phyloP scores from a whole-genome alignment of 37 sponge, comb jelly and placozoan species.

The Theonella swinhoei region DNA sequence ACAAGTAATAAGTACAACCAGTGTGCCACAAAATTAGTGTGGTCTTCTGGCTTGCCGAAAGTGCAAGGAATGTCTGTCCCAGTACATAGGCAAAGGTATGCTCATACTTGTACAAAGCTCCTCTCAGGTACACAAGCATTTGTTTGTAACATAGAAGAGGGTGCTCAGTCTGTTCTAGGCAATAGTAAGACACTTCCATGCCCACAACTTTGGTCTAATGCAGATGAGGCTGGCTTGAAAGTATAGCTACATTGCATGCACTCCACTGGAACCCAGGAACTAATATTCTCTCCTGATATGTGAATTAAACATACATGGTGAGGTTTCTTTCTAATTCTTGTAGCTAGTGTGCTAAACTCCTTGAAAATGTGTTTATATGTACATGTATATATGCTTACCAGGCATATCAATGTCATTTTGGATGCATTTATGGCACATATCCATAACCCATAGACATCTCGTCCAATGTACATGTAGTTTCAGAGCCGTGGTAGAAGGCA shows the following conservation, averaged over 20 bases:
- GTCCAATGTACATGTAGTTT: slow-evolving; percentile 15
- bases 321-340: not conserved
- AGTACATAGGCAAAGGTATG: slow-evolving; percentile 7
- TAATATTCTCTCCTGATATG: slow-evolving; percentile 26
- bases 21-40: not conserved
- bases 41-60: not conserved
- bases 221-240: slow-evolving; percentile 15
- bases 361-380: too few relatives aligned
- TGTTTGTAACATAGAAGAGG: not conserved
- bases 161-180: not conserved
- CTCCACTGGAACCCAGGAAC: not conserved
- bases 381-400: not conserved
- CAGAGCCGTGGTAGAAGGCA: slow-evolving; percentile 14
- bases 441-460: slow-evolving; percentile 5
- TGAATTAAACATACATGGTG: slow-evolving; percentile 24
- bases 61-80: slow-evolving; percentile 10
- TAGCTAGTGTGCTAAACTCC: not conserved
- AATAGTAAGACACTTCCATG: too few relatives aligned
- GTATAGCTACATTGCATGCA: slow-evolving; percentile 24
- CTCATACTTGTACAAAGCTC: not conserved
- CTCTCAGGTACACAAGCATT: not conserved
- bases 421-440: slow-evolving; percentile 16
- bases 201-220: not conserved
- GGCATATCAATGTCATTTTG: not conserved
- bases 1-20: not conserved